These are phyloP conservation scores for Coregonus clupeaformis DNA, from an alignment of 2,113 vertebrate genomes.

Conservation along the genomic window DNA sequence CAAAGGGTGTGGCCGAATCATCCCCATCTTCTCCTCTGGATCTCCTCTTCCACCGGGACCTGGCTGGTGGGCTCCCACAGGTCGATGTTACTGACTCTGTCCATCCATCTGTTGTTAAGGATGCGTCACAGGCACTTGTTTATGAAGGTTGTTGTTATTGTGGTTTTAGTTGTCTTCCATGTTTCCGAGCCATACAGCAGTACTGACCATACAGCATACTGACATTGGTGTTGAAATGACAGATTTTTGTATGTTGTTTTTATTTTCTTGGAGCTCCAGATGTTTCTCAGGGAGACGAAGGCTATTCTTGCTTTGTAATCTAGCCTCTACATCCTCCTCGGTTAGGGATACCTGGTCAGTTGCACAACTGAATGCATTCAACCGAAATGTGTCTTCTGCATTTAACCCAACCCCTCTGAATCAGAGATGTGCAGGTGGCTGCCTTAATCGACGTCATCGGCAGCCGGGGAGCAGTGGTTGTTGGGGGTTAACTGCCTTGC, in stretches of 20 bases:
- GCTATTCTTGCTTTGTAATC: background rate
- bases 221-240: background rate
- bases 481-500: too few relatives aligned
- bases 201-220: too few relatives aligned
- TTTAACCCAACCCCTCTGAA: too few relatives aligned
- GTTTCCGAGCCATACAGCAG: background rate
- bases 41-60: too few relatives aligned
- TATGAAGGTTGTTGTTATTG: background rate
- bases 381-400: too few relatives aligned
- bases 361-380: too few relatives aligned
- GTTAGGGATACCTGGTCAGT: background rate
- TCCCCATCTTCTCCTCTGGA: too few relatives aligned
- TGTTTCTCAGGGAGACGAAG: background rate
- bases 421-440: too few relatives aligned
- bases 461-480: too few relatives aligned
- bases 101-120: background rate
- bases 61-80: background rate
- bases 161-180: background rate
- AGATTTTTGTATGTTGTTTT: background rate
- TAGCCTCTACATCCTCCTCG: background rate
- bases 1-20: too few relatives aligned
- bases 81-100: background rate
- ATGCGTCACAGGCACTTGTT: background rate
- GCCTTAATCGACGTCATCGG: too few relatives aligned
- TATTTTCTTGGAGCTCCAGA: background rate